Evolutionary conservation across 2,888 invertebrate genomes (phyloP).

Genomic region (Euproctis similis): DNA sequence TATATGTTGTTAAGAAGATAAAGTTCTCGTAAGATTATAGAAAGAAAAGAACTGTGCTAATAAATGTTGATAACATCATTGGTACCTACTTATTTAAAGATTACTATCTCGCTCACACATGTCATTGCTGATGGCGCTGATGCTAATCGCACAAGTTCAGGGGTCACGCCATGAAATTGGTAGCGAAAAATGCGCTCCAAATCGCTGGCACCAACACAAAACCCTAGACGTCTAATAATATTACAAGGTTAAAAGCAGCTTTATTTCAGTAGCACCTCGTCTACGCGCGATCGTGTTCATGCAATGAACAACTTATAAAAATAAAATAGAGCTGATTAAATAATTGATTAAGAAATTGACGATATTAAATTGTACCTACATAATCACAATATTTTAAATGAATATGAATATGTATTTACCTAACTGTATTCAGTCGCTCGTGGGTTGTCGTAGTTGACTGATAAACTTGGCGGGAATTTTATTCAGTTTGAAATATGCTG

Average conservation of each 20-base stretch:
- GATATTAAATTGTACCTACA: not conserved
- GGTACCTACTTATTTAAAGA: too few species aligned
- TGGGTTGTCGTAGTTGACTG: slow-evolving; percentile 38
- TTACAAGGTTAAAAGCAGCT: slow-evolving; percentile 30
- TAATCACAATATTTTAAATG: not conserved
- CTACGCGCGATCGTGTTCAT: slow-evolving; percentile 4
- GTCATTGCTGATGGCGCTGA: too few species aligned
- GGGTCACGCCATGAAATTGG: slow-evolving; percentile 35
- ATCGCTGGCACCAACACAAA: slow-evolving; percentile 16
- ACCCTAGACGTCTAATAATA: slow-evolving; percentile 17
- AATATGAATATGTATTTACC: slow-evolving; percentile 11
- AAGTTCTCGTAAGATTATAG: too few species aligned
- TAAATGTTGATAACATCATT: too few species aligned
- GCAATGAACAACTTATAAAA: slow-evolving; percentile 6
- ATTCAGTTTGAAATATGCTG: slow-evolving; percentile 29
- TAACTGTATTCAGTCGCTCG: slow-evolving; percentile 20
- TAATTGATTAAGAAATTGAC: not conserved
- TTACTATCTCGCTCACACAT: too few species aligned
- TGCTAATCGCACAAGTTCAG: too few species aligned
- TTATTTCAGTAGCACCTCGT: slow-evolving; percentile 25
- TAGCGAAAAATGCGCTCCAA: slow-evolving; percentile 30
- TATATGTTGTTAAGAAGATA: too few species aligned
- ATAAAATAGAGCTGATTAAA: slow-evolving; percentile 5
- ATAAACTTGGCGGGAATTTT: slow-evolving; percentile 52
- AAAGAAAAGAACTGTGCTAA: too few species aligned